These are phyloP conservation scores for Microcaecilia unicolor DNA, from an alignment of 2,797 vertebrate genomes.

Conservation along the genomic window DNA sequence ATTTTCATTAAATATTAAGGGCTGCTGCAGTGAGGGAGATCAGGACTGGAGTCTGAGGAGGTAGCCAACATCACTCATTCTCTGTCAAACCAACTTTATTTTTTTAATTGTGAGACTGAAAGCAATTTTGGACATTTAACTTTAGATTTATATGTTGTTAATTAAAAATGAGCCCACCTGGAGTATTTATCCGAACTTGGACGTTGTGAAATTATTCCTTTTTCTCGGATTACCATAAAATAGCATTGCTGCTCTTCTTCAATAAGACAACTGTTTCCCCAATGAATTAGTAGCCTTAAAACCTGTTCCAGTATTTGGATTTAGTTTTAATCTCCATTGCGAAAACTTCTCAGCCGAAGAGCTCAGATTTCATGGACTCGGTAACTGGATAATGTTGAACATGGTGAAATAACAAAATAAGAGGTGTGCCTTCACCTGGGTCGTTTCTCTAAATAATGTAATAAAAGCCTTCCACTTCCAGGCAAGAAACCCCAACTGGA, in stretches of 20 bases:
- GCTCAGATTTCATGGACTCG: background rate
- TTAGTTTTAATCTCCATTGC: slow-evolving; percentile 14
- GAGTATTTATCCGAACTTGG: background rate
- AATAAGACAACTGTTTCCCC: too few species aligned
- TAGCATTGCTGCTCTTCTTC: too few species aligned
- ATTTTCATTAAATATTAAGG: slow-evolving; percentile 65
- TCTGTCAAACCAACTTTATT: slow-evolving; percentile 49
- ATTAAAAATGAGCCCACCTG: slow-evolving; percentile 8
- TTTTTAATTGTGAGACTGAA: background rate
- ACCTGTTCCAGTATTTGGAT: background rate
- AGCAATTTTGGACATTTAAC: too few species aligned
- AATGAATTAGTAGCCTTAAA: too few species aligned
- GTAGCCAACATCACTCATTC: slow-evolving; percentile 33
- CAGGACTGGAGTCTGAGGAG: slow-evolving; percentile 45
- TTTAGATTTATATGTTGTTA: too few species aligned
- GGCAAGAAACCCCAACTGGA: too few species aligned
- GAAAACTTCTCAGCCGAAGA: background rate
- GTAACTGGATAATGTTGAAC: background rate
- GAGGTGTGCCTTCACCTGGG: background rate
- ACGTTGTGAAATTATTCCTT: background rate
- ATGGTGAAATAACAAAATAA: background rate
- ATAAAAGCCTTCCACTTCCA: too few species aligned
- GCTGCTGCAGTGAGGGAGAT: slow-evolving; percentile 38
- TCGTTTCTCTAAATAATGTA: background rate
- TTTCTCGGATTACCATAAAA: background rate